Evolutionary conservation across 2,888 invertebrate species (phyloP), one percentile per base, ranked within the genome.

Genomic region (Caenorhabditis japonica): DNA sequence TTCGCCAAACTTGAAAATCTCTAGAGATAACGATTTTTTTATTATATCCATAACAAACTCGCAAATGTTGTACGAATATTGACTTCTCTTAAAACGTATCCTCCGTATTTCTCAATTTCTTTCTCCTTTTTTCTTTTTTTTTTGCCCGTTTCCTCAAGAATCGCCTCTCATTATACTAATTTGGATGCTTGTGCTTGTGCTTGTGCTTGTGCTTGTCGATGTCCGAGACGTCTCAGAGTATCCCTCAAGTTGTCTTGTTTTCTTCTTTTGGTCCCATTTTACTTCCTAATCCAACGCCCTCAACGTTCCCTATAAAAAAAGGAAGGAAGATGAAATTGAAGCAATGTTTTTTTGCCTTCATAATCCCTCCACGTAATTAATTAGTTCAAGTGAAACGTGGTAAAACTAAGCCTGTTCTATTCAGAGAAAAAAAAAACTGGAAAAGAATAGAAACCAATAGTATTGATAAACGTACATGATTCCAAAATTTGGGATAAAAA

Each of bases 91-190:
- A n/a, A n/a, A n/a, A n/a, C n/a, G n/a, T n/a, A n/a, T n/a, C n/a
- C n/a, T n/a, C n/a, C n/a, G n/a, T n/a, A n/a, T n/a, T n/a, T n/a
- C n/a, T n/a, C n/a, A n/a, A n/a, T n/a, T n/a, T 30, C 10, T 30
- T 10, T 66, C 55, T 51, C 43, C 41, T n/a, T 51, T 10, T 52
- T 15, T 52, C 51, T 66, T 21, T 23, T 21, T 66, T 41, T 44
- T n/a, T n/a, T n/a, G n/a, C n/a, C n/a, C n/a, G n/a, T n/a, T n/a
- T n/a, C n/a, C n/a, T n/a, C 56, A 39, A 53, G 25, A 66, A 66
- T 56, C 66, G 56, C 51, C 27, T 66, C 66, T 66, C 66, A 66
- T 66, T 66, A 66, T 66, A 66, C 66, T 56, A 66, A 66, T 66
- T 66, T 47, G 66, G 39, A 43, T 56, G 47, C 49, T 56, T 41